Percentiles rank a stretch among this genome's conserved stretches.
These are phyloP conservation scores for Eonycteris spelaea DNA, from an alignment of 2,113 vertebrate species.

Conservation along the genomic window DNA sequence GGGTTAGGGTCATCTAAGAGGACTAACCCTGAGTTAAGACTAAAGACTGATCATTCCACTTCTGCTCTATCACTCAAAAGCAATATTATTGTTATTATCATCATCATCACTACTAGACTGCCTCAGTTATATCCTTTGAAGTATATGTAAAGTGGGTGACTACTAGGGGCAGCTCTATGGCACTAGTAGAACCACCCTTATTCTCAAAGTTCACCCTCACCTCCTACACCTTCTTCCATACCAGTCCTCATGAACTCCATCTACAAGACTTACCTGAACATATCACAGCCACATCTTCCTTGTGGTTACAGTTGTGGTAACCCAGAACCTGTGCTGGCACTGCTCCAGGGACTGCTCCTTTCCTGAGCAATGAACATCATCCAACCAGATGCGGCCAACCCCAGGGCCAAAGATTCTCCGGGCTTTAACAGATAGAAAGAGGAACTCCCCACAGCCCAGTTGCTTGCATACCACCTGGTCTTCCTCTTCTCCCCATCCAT, in stretches of 20 bases:
- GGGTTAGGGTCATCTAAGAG: not conserved
- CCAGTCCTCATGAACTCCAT: not conserved
- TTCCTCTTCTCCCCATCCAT: conserved; percentile 41
- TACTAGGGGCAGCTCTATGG: rapidly evolving
- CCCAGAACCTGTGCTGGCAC: conserved; percentile 64
- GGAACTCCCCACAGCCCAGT: conserved; percentile 42
- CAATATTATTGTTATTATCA: not conserved
- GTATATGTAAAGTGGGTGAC: rapidly evolving
- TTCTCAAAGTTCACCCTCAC: not conserved
- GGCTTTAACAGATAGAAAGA: not conserved
- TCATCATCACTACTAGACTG: not conserved
- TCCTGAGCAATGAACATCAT: conserved; percentile 55
- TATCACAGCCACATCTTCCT: conserved; percentile 49
- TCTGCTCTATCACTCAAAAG: not conserved
- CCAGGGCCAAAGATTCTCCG: conserved; percentile 12
- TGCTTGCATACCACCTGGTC: conserved; percentile 56
- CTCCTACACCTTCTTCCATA: rapidly evolving
- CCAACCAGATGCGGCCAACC: conserved; percentile 57
- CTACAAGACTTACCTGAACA: conserved; percentile 32
- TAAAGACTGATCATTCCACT: not conserved
- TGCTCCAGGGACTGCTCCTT: conserved; percentile 45
- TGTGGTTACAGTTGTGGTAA: conserved; percentile 53
- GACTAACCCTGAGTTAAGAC: not conserved
- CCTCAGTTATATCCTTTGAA: not conserved
- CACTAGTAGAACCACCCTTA: not conserved